These are phyloP conservation scores for Entomobrya multifasciata DNA, from an alignment of 2,888 invertebrate genomes.

Conservation along the genomic window DNA sequence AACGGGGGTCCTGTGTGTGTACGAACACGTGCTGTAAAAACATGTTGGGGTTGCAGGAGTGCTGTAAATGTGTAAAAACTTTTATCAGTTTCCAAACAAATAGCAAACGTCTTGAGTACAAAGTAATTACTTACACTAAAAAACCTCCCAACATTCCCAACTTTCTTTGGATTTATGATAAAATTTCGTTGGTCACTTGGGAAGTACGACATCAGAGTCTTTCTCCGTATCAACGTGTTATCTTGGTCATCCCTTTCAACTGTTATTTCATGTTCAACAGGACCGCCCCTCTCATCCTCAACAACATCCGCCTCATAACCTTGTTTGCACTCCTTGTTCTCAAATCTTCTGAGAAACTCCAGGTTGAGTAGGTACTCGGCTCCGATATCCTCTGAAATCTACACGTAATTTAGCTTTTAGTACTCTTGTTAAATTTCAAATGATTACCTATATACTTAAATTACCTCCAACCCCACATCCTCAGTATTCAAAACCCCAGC, in stretches of 20 bases:
- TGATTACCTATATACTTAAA: background rate
- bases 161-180: conserved; percentile 98
- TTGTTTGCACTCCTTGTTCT: too few relatives aligned
- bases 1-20: conserved; percentile 97
- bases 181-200: conserved; percentile 89
- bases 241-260: too few relatives aligned
- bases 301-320: too few relatives aligned
- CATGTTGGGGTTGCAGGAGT: conserved; percentile 96
- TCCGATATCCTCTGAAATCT: too few relatives aligned
- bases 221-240: too few relatives aligned
- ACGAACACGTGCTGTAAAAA: conserved; percentile 99
- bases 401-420: too few relatives aligned
- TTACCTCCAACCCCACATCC: conserved; percentile 90
- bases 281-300: too few relatives aligned
- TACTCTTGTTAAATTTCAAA: too few relatives aligned
- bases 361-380: conserved; percentile 97
- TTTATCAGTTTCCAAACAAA: background rate
- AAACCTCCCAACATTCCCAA: conserved; percentile 97
- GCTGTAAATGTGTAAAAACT: conserved; percentile 81
- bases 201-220: conserved; percentile 97
- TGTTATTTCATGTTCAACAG: too few relatives aligned
- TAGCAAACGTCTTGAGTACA: too few relatives aligned
- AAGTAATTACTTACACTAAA: conserved; percentile 90
- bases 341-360: too few relatives aligned
- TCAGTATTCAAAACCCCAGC: conserved; percentile 96